These are phyloP conservation scores for Tragelaphus strepsiceros DNA, from an alignment of 2,113 vertebrate species.

Conservation along the genomic window DNA sequence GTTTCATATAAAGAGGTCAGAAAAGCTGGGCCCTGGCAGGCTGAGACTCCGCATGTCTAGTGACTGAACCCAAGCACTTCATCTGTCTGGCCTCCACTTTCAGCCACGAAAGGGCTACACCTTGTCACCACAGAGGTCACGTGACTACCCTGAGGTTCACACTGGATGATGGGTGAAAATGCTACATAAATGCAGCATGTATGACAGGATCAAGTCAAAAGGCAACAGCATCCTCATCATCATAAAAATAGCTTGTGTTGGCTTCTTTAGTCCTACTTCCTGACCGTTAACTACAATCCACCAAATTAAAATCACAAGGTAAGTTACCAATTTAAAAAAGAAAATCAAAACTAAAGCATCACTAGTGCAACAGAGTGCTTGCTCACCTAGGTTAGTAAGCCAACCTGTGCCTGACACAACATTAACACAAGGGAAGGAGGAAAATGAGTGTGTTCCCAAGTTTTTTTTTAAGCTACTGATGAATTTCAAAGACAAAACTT, in stretches of 20 bases:
- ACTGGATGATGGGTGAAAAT: neutral
- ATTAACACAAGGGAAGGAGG: neutral
- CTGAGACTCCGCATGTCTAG: neutral
- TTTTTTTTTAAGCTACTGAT: neutral
- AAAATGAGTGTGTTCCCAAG: neutral
- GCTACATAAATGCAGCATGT: neutral
- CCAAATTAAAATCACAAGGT: conserved; percentile 26
- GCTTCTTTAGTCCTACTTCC: neutral
- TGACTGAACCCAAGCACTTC: neutral
- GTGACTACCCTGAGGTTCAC: neutral
- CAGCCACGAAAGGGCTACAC: neutral
- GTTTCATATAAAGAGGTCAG: neutral
- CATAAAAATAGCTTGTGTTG: neutral
- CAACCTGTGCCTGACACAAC: neutral
- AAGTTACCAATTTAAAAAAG: neutral
- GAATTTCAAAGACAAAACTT: conserved; percentile 24
- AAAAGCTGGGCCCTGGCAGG: neutral
- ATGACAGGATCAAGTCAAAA: neutral
- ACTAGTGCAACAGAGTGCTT: neutral
- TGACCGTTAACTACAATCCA: neutral
- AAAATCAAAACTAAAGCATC: neutral
- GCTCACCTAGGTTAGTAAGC: neutral
- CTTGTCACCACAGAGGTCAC: neutral
- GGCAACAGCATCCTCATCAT: neutral
- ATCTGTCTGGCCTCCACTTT: neutral